Conservation (phyloP, 2,797 vertebrate species). For the Aphelocoma californica region DNA sequence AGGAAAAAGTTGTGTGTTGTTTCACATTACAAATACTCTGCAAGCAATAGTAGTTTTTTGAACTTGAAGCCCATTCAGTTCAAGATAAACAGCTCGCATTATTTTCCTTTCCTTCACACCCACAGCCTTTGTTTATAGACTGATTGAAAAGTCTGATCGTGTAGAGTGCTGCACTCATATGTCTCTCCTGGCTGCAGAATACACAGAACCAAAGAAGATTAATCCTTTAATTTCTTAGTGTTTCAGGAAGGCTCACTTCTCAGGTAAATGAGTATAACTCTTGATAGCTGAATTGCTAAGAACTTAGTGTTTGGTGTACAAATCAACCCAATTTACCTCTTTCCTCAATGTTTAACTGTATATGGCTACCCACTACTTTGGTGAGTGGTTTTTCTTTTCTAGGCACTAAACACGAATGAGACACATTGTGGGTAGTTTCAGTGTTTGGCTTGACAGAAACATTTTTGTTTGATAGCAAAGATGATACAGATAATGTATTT, state of each 20-base stretch:
- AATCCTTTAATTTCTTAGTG: neutral
- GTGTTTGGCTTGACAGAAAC: neutral
- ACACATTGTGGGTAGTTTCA: neutral
- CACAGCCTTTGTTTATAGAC: neutral
- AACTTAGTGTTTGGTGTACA: neutral
- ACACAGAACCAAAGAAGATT: neutral
- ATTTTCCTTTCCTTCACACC: neutral
- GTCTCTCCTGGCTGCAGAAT: neutral
- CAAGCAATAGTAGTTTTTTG: neutral
- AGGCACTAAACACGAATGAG: neutral
- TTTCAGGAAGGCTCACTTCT: neutral
- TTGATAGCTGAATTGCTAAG: neutral
- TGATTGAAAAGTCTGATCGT: neutral
- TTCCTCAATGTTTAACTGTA: neutral
- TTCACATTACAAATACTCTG: neutral
- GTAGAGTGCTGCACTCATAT: neutral
- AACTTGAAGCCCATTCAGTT: neutral
- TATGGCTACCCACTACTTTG: neutral
- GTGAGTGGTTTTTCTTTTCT: neutral
- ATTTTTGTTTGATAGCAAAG: neutral
- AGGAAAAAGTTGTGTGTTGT: neutral
- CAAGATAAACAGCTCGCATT: neutral
- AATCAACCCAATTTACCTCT: neutral
- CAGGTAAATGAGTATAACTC: neutral
- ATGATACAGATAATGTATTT: neutral